Evolutionary conservation across 92 coral and sea anemone genomes (phyloP).

Genomic region (Siderastrea siderea): DNA sequence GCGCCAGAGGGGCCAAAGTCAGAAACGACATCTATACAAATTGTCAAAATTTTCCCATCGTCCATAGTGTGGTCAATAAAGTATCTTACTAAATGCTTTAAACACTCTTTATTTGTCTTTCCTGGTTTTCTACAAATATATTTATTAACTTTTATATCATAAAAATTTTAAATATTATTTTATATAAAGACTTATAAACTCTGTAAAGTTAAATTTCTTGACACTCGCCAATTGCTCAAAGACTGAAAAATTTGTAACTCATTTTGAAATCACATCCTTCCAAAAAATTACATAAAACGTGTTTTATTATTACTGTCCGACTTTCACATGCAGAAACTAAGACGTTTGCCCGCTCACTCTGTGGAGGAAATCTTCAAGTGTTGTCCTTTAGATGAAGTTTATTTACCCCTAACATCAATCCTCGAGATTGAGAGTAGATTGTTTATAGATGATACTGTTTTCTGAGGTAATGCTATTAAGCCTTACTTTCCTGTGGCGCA

Average conservation of each 20-base stretch:
- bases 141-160: neutral
- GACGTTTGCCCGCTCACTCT: neutral
- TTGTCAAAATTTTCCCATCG: no score
- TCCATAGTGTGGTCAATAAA: no score
- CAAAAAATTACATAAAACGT: neutral
- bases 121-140: slow-evolving; percentile 24
- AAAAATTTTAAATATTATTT: slow-evolving; percentile 30
- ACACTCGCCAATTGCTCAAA: neutral
- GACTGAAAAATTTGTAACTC: neutral
- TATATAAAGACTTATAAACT: slow-evolving; percentile 31
- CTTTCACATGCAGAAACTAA: neutral
- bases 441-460: no score
- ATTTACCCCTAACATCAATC: no score
- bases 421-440: no score
- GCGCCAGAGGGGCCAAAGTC: neutral
- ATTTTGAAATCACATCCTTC: neutral
- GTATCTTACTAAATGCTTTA: neutral
- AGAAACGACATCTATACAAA: neutral
- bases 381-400: no score
- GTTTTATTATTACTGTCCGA: neutral
- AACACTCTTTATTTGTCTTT: slow-evolving; percentile 23
- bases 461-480: neutral
- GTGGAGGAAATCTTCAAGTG: no score
- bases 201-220: slow-evolving; percentile 5
- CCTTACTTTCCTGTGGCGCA: neutral